Percentiles rank a stretch among this genome's conserved stretches.
phyloP scores from a whole-genome alignment of 1,140 invertebrate species.

The Drosophila subpulchrella region DNA sequence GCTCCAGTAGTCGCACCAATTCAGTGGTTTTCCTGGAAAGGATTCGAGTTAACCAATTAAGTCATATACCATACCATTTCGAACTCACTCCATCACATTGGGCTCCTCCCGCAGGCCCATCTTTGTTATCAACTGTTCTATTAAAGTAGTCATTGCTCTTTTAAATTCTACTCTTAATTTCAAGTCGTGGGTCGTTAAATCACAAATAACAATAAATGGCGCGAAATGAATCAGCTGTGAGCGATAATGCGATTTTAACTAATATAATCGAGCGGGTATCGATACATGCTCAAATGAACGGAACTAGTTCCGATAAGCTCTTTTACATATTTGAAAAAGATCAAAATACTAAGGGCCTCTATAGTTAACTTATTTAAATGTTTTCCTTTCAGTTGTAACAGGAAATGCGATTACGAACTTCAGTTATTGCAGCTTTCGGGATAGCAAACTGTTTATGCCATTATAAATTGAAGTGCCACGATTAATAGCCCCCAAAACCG shows the following conservation, averaged over 20 bases:
- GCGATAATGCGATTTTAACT: background rate
- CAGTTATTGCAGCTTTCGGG: no score
- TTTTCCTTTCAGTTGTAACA: no score
- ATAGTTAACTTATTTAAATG: no score
- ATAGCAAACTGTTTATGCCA: no score
- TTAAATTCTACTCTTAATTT: slow-evolving; percentile 2
- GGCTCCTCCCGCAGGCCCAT: slow-evolving; percentile 75
- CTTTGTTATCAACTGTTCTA: slow-evolving; percentile 75
- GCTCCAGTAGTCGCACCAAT: slow-evolving; percentile 68
- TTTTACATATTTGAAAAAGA: background rate
- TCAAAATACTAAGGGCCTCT: background rate
- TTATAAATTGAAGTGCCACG: no score
- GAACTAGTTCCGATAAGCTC: background rate
- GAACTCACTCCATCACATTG: slow-evolving; percentile 62
- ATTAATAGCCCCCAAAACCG: background rate
- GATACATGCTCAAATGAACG: background rate
- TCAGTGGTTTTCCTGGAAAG: slow-evolving; percentile 74
- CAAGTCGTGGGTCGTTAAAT: slow-evolving; percentile 28
- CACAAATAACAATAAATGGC: slow-evolving; percentile 16
- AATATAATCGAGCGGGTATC: background rate
- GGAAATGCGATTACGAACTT: no score
- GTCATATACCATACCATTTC: background rate
- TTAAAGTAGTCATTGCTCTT: slow-evolving; percentile 66
- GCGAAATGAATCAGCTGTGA: slow-evolving; percentile 30
- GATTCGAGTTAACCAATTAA: background rate